Conservation (phyloP, 2,797 vertebrate genomes). For the Peromyscus nudipes region DNA sequence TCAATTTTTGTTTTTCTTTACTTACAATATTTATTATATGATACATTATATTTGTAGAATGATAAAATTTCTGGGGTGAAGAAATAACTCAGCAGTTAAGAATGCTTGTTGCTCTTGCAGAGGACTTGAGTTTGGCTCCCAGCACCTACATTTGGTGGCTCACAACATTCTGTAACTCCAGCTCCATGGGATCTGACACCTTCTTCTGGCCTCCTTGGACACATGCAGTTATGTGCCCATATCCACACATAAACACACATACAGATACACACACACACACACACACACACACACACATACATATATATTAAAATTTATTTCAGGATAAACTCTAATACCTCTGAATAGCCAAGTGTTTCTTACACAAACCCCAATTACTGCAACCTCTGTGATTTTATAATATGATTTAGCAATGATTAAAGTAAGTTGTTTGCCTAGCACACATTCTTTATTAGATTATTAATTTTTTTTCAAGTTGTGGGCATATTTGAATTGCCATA, state of each 20-base stretch:
- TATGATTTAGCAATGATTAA: neutral
- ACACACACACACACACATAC: neutral
- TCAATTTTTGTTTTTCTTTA: neutral
- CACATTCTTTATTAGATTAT: slow-evolving; percentile 19
- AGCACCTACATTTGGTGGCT: neutral
- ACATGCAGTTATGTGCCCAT: neutral
- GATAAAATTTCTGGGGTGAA: neutral
- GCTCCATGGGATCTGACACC: neutral
- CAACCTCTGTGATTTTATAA: neutral
- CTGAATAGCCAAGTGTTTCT: neutral
- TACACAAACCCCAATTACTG: neutral
- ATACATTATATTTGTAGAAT: neutral
- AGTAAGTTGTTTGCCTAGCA: neutral
- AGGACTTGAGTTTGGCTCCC: neutral
- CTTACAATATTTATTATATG: neutral
- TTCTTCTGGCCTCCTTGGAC: neutral
- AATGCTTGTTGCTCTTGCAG: neutral
- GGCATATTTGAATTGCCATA: neutral
- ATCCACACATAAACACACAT: neutral
- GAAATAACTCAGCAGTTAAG: neutral
- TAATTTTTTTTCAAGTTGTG: slow-evolving; percentile 14
- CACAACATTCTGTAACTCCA: neutral
- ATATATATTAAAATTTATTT: neutral
- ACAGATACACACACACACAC: no score
- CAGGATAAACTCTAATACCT: neutral